Base-by-base conservation (phyloP, 1,140 invertebrate species). In the Panulirus ornatus region DNA sequence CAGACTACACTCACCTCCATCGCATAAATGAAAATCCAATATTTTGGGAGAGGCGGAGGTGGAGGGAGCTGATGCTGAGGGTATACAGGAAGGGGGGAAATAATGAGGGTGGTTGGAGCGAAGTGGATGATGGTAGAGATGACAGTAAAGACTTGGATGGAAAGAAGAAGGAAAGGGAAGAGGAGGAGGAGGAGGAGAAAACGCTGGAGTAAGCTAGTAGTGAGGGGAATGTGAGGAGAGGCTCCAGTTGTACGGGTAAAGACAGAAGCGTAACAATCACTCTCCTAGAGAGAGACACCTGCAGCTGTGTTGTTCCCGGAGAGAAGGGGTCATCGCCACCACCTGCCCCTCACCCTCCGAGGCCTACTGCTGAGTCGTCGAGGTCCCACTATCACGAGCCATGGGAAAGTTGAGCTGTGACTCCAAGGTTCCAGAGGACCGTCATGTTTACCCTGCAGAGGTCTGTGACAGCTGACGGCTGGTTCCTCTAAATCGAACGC, bases 1-100 rank as follows among this genome's bases (percentile, higher is more conserved):
- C 36, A 16, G 19, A 81, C 78, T 81, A 78, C 71, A 63, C 84
- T 51, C 71, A 87, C 73, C 44, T 78, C 22, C 71, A 86, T 86
- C 84, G 84, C 84, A 44, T 73, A 78, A 87, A 63, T 40, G 84
- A 78, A 78, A 63, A 63, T 63, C 22, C n/a, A n/a, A n/a, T n/a
- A n/a, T n/a, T n/a, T n/a, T n/a, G n/a, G n/a, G 30, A 44, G 47
- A 63, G 54, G 71, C 8, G 36, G 36, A 42, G 16, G 83, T 44
- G 38, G 47, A 63, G 16, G 30, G n/a, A n/a, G n/a, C n/a, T n/a
- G 54, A 19, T 54, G 81, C 19, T 63, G 36, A 70, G 54, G 8
- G 19, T n/a, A n/a, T 34, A 73, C 16, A 51, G 47, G 34, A 76
- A 54, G 51, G 8, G 30, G 70, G 47, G 54, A n/a, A 66, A 27